phyloP scores from a whole-genome alignment of 2,888 invertebrate species.

The Agrilus biguttatus region DNA sequence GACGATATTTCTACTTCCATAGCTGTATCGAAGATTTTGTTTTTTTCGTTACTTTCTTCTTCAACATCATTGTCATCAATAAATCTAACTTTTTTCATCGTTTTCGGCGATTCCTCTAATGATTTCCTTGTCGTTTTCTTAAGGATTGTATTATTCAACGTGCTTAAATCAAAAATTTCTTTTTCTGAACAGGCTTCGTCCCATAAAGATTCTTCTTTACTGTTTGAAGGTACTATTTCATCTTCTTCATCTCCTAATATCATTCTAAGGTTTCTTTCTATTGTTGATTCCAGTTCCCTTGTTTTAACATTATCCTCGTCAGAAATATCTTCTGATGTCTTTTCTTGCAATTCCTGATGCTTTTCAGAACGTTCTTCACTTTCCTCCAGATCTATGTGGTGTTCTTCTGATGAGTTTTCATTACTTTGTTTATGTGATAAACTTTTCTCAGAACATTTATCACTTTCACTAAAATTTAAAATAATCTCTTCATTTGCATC shows the following conservation, averaged over 20 bases:
- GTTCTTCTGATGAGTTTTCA: neutral
- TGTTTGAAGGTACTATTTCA: neutral
- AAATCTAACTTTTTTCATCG: neutral
- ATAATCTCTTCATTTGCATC: neutral
- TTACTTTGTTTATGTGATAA: neutral
- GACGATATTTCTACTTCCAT: neutral
- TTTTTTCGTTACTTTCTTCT: neutral
- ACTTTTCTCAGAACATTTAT: neutral
- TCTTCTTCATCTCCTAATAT: neutral
- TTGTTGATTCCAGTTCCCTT: neutral
- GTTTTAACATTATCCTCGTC: constrained; percentile 1
- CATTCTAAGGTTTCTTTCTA: neutral
- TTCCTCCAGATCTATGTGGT: neutral
- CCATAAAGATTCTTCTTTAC: neutral
- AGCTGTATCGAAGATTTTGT: neutral
- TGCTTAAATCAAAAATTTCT: too few species aligned
- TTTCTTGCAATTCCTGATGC: neutral
- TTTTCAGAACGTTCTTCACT: neutral
- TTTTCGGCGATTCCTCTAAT: too few species aligned
- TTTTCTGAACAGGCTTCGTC: too few species aligned
- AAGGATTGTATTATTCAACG: too few species aligned
- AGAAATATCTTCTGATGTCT: neutral
- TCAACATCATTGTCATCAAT: neutral
- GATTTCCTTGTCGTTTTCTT: too few species aligned
- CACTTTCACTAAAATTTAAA: constrained; percentile 1